Conservation (phyloP, 2,797 vertebrate genomes). For the Poecilia velifera region DNA sequence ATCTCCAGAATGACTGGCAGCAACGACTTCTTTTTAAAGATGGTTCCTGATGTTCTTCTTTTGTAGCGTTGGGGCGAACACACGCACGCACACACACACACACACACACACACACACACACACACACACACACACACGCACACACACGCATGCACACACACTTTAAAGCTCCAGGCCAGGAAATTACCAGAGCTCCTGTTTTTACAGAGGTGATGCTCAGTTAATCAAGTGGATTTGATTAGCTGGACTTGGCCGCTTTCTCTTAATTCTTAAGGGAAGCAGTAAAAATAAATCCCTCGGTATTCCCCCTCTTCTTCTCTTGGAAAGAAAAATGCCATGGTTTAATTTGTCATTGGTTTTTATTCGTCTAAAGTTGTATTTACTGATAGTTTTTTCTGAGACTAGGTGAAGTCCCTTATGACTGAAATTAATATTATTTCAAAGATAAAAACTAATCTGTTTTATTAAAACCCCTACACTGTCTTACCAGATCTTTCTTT, state of each 20-base stretch:
- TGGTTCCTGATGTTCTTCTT: not conserved
- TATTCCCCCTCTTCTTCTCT: not conserved
- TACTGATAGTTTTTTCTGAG: not conserved
- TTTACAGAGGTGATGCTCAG: not conserved
- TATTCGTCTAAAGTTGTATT: not conserved
- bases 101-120: not conserved
- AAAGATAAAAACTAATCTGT: not conserved
- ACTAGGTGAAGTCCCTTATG: not conserved
- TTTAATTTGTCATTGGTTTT: not conserved
- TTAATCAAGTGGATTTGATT: slow-evolving; percentile 6
- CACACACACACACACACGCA: not conserved
- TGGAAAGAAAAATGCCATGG: not conserved
- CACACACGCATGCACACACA: not conserved
- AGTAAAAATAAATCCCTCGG: not conserved
- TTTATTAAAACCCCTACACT: not conserved
- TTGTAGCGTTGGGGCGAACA: not conserved
- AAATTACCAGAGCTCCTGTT: not conserved
- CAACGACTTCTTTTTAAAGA: not conserved
- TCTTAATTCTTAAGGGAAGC: not conserved
- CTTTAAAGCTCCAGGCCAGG: not conserved
- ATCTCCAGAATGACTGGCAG: not conserved
- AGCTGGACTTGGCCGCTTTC: not conserved
- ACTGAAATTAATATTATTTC: not conserved
- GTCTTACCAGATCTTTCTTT: not conserved
- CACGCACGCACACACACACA: too few species aligned